phyloP scores from a whole-genome alignment of 2,888 invertebrate genomes.

The Apocheima hispidaria region DNA sequence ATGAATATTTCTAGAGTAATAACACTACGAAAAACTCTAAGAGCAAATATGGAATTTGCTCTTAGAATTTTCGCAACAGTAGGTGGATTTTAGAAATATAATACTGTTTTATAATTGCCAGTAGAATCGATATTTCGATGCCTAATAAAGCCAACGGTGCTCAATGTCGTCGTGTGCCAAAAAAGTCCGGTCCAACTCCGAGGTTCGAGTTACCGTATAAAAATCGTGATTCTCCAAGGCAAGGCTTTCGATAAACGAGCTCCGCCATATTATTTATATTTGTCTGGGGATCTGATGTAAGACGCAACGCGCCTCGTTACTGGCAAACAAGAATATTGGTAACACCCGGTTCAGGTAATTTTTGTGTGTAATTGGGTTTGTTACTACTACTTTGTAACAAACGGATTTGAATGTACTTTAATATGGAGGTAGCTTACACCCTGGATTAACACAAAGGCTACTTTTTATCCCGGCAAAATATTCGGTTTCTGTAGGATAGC shows the following conservation, averaged over 20 bases:
- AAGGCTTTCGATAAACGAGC: conserved; percentile 69
- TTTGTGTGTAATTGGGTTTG: no score
- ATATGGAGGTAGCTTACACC: no score
- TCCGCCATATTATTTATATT: conserved; percentile 60
- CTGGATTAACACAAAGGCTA: no score
- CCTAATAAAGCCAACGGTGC: conserved; percentile 63
- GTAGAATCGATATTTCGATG: conserved; percentile 49
- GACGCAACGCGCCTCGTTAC: conserved; percentile 53
- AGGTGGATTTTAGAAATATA: conserved; percentile 17
- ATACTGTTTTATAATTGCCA: conserved; percentile 48
- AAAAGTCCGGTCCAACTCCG: conserved; percentile 61
- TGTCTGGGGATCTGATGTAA: conserved; percentile 51
- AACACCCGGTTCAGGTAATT: conserved; percentile 15
- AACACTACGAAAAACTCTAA: no score
- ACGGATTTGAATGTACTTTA: no score
- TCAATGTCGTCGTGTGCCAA: conserved; percentile 71
- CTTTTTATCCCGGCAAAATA: no score
- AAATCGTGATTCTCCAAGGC: conserved; percentile 65
- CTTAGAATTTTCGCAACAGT: conserved; percentile 1
- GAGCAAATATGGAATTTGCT: neutral
- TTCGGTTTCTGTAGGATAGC: no score
- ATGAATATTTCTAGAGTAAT: neutral
- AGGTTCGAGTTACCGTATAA: conserved; percentile 55
- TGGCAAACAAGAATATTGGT: conserved; percentile 46
- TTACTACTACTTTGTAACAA: no score